Evolutionary conservation across 2,797 vertebrate species (phyloP).

Genomic region (Platalea minor): DNA sequence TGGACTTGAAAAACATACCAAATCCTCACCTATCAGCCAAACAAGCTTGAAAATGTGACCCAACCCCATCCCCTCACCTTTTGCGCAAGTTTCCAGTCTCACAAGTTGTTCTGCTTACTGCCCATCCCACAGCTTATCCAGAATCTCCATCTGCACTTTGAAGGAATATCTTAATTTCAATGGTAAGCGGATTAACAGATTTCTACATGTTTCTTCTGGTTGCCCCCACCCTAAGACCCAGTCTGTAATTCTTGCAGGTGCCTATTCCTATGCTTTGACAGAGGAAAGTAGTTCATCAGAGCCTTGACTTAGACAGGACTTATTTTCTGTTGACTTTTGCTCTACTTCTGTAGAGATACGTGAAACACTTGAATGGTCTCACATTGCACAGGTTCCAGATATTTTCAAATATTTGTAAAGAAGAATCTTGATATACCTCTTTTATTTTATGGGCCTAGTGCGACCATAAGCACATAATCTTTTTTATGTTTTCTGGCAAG

Average conservation of each 20-base stretch:
- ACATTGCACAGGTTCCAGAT: not conserved
- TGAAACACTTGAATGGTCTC: not conserved
- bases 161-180: not conserved
- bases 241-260: not conserved
- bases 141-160: not conserved
- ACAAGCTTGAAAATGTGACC: not conserved
- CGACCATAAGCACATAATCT: not conserved
- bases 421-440: not conserved
- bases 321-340: conserved; percentile 22
- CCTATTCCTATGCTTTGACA: not conserved
- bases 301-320: not conserved
- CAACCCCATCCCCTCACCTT: not conserved
- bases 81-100: not conserved
- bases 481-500: conserved; percentile 1
- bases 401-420: conserved; percentile 8
- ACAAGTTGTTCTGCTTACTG: not conserved
- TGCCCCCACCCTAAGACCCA: not conserved
- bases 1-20: not conserved
- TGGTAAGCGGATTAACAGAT: not conserved
- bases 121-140: not conserved
- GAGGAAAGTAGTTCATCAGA: not conserved
- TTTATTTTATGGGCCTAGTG: not conserved
- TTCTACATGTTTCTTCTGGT: not conserved
- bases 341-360: not conserved
- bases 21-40: not conserved